Percentiles rank a stretch among this genome's conserved stretches.
These are phyloP conservation scores for Leucosticte australis DNA, from an alignment of 2,113 vertebrate genomes.

Conservation along the genomic window DNA sequence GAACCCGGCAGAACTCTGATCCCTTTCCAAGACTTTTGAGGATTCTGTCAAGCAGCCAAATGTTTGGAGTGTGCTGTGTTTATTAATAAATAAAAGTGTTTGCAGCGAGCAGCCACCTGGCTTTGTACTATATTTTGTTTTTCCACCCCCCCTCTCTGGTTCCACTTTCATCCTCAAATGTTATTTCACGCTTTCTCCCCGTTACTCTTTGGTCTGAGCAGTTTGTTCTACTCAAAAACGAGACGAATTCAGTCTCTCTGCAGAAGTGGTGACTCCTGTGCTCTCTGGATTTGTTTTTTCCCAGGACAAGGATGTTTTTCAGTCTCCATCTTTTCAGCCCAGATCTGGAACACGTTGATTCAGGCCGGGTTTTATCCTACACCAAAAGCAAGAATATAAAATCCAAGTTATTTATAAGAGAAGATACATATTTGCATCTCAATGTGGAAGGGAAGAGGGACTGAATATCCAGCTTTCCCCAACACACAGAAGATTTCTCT, in stretches of 20 bases:
- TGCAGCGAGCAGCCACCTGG: not conserved
- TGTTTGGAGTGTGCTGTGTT: not conserved
- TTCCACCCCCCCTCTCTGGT: not conserved
- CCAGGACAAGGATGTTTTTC: not conserved
- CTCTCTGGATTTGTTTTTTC: not conserved
- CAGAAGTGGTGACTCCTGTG: not conserved
- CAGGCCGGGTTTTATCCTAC: not conserved
- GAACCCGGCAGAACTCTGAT: not conserved
- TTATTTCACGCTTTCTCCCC: not conserved
- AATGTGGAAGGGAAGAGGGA: not conserved
- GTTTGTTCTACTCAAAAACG: not conserved
- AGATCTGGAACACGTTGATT: not conserved
- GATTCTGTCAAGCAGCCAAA: not conserved
- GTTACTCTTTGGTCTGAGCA: not conserved
- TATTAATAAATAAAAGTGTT: not conserved
- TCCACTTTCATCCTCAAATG: not conserved
- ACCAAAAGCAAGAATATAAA: not conserved
- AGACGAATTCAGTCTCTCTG: not conserved
- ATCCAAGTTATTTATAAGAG: not conserved
- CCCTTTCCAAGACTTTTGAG: not conserved
- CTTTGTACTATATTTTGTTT: not conserved
- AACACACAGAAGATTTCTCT: not conserved
- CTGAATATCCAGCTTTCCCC: not conserved
- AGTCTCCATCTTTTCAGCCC: not conserved
- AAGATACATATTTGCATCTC: not conserved